Evolutionary conservation across 2,797 vertebrate species (phyloP), one percentile per base, ranked within the genome.

Genomic region (Bufotes viridis): DNA sequence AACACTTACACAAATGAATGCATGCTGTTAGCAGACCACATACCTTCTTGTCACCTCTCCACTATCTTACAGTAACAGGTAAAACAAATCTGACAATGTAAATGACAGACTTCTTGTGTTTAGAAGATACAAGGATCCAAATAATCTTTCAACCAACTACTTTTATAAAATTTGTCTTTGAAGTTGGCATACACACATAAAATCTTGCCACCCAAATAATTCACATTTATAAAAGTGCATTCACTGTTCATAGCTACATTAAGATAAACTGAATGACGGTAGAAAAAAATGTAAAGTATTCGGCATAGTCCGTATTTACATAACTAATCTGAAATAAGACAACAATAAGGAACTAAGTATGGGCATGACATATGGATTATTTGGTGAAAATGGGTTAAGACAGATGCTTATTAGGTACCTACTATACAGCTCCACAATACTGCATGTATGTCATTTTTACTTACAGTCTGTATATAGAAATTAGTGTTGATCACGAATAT

Each of bases 1-100:
- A 53, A 53, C 84, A 90, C 88, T 78, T 82, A 82, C 75, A 85
- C 42, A 89, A 82, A 18, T 65, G 34, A 13, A 81, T 81, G 55
- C 42, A 79, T 55, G 29, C 55, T 49, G 20, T 55, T 29, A 42
- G 78, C 63, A 72, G 63, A 75, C 53, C 29, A 87, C 34, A 57
- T 65, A 29, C 55, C 67, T 60, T 78, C 80, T 24, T 82, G 86
- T 67, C 80, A 82, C 53, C 51, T 87, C 20, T 34, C 53, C 26
- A 57, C 70, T n/a, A 15, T 29, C 58, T 74, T 57, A 67, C 10
- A 18, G 53, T 42, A 74, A 34, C 60, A 60, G 15, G 29, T 57
- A 72, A 82, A 18, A 12, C 26, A 58, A 72, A 57, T 72, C 51
- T 83, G 53, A 34, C 81, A 57, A 26, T 53, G 53, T 67, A 53